Conservation (phyloP, 92 coral and sea anemone genomes). For the Anthopleura xanthogrammica region DNA sequence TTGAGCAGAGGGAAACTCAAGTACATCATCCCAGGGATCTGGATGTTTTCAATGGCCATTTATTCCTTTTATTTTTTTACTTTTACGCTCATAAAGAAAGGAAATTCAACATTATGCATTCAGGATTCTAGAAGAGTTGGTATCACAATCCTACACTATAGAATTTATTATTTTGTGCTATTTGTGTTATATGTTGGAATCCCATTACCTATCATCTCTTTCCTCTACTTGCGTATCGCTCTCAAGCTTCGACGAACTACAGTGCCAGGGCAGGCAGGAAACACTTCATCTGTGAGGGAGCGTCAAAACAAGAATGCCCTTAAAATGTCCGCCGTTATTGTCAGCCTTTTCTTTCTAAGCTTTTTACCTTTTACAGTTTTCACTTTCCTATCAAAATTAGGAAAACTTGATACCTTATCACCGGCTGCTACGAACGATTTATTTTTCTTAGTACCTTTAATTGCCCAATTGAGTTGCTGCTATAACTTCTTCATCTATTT, state of each 20-base stretch:
- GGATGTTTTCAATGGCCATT: no score
- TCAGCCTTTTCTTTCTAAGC: slow-evolving; percentile 12
- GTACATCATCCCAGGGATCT: no score
- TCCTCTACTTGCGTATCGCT: neutral
- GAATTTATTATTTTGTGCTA: no score
- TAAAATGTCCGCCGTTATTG: slow-evolving; percentile 18
- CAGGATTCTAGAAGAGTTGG: no score
- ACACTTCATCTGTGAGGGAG: neutral
- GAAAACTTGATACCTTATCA: neutral
- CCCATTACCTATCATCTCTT: slow-evolving; percentile 7
- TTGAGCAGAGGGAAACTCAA: no score
- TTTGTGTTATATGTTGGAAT: neutral
- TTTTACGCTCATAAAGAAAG: no score
- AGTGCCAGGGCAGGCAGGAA: neutral
- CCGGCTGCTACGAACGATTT: neutral
- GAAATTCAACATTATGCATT: no score
- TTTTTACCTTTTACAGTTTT: neutral
- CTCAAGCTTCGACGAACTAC: slow-evolving; percentile 9
- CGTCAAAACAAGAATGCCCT: slow-evolving; percentile 17
- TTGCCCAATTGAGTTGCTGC: slow-evolving; percentile 2
- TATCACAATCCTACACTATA: no score
- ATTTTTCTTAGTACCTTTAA: neutral
- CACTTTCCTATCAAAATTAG: neutral
- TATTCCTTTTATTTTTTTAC: no score
- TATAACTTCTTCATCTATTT: slow-evolving; percentile 22